Evolutionary conservation across 2,888 invertebrate species (phyloP).

Genomic region (Amphipyra tragopoginis): DNA sequence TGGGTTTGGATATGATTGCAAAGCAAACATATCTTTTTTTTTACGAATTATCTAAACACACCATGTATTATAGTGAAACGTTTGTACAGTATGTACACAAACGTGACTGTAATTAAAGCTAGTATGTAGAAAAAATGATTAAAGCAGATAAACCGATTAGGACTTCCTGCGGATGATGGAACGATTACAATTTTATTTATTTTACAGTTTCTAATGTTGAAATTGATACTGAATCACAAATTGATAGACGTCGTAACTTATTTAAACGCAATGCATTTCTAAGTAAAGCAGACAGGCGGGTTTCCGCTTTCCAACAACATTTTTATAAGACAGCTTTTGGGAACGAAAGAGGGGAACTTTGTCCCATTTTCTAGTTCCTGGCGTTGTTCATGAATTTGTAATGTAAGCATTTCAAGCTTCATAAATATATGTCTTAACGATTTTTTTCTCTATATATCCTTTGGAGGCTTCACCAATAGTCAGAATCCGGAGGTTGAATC

Average conservation of each 20-base stretch:
- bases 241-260: too few species aligned
- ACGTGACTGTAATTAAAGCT: slow-evolving; percentile 26
- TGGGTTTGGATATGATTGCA: slow-evolving; percentile 26
- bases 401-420: not conserved
- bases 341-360: not conserved
- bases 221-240: not conserved
- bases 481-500: too few species aligned
- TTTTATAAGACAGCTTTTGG: slow-evolving; percentile 15
- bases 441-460: not conserved
- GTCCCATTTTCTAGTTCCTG: slow-evolving; percentile 24
- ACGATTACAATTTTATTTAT: slow-evolving; percentile 5
- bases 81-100: slow-evolving; percentile 3
- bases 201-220: not conserved
- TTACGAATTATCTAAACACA: slow-evolving; percentile 6
- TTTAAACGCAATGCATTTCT: slow-evolving; percentile 21
- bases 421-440: slow-evolving; percentile 3
- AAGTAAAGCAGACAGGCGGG: slow-evolving; percentile 21
- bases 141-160: slow-evolving; percentile 16
- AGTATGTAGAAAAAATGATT: slow-evolving; percentile 19
- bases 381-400: slow-evolving; percentile 2
- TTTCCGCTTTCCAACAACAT: slow-evolving; percentile 9
- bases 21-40: slow-evolving; percentile 28
- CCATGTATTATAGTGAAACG: not conserved
- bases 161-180: slow-evolving; percentile 35
- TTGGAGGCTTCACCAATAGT: too few species aligned